Percentiles rank a stretch among this genome's conserved stretches.
Conservation (phyloP, 64 coral and sea anemone species). For the Montipora efflorescens region DNA sequence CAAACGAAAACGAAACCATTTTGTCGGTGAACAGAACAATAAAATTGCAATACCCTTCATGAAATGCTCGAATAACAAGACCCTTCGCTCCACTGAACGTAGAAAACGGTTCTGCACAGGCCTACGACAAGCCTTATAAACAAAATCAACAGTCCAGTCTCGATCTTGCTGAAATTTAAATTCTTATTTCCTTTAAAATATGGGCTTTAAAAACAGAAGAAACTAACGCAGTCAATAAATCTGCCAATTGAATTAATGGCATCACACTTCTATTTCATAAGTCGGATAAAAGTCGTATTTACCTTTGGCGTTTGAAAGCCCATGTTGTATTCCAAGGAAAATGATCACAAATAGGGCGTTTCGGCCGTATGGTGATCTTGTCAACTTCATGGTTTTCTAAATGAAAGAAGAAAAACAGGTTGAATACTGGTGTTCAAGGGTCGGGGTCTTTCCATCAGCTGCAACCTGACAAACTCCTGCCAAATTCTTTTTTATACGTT, state of each 20-base stretch:
- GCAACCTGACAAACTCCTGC: not conserved
- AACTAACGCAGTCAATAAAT: not conserved
- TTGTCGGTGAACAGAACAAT: not conserved
- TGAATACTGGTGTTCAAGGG: not conserved
- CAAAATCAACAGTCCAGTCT: not conserved
- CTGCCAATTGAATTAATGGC: not conserved
- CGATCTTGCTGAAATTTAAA: not conserved
- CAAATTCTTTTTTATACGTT: not conserved
- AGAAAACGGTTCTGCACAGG: not conserved
- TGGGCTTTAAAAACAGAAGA: not conserved
- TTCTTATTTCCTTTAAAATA: not conserved
- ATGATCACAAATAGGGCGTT: constrained; percentile 7
- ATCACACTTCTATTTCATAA: not conserved
- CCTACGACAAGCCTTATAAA: not conserved
- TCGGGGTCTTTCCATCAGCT: not conserved
- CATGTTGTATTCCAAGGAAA: constrained; percentile 8
- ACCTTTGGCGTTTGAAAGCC: constrained; percentile 24
- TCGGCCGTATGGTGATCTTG: not conserved
- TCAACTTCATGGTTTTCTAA: constrained; percentile 29
- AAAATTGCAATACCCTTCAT: not conserved
- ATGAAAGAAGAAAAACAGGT: constrained; percentile 17
- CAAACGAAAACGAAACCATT: not conserved
- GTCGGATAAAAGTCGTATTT: not conserved
- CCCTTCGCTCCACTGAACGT: not conserved
- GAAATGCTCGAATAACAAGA: constrained; percentile 1